Percentiles rank a stretch among this genome's conserved stretches.
These are phyloP conservation scores for Drosophila melanica DNA, from an alignment of 1,140 invertebrate genomes.

Conservation along the genomic window DNA sequence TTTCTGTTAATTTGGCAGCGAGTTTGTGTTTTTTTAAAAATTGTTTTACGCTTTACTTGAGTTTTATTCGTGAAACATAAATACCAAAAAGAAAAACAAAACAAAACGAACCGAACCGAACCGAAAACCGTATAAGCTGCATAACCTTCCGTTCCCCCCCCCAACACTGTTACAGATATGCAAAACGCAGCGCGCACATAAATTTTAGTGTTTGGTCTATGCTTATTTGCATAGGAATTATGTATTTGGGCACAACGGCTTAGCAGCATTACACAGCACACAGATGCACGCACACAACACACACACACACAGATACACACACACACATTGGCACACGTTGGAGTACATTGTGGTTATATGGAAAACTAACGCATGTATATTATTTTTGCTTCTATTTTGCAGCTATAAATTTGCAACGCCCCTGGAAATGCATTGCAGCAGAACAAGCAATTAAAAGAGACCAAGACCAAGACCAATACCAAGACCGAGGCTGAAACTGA, in stretches of 20 bases:
- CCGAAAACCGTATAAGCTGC: not conserved
- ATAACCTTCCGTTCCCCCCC: not conserved
- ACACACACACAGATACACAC: constrained; percentile 1
- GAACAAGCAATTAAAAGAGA: constrained; percentile 78
- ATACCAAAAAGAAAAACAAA: constrained; percentile 13
- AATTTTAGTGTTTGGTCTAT: constrained; percentile 70
- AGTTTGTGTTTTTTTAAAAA: constrained; percentile 67
- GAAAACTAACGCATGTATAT: constrained; percentile 69
- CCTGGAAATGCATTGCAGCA: constrained; percentile 79
- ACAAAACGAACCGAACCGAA: not conserved
- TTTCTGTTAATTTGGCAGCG: constrained; percentile 80
- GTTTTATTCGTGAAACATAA: constrained; percentile 62
- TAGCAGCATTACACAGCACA: constrained; percentile 75
- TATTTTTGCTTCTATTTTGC: constrained; percentile 77
- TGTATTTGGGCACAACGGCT: constrained; percentile 78
- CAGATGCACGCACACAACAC: constrained; percentile 33
- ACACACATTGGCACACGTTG: not conserved
- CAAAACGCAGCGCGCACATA: constrained; percentile 76
- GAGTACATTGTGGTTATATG: constrained; percentile 65
- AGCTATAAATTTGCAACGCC: constrained; percentile 76
- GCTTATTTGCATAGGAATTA: constrained; percentile 82
- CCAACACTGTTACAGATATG: constrained; percentile 68
- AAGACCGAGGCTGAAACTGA: not conserved
- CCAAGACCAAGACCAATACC: constrained; percentile 15
- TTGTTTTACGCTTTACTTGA: constrained; percentile 78